Conservation (phyloP, 2,113 vertebrate genomes). For the Chionomys nivalis region DNA sequence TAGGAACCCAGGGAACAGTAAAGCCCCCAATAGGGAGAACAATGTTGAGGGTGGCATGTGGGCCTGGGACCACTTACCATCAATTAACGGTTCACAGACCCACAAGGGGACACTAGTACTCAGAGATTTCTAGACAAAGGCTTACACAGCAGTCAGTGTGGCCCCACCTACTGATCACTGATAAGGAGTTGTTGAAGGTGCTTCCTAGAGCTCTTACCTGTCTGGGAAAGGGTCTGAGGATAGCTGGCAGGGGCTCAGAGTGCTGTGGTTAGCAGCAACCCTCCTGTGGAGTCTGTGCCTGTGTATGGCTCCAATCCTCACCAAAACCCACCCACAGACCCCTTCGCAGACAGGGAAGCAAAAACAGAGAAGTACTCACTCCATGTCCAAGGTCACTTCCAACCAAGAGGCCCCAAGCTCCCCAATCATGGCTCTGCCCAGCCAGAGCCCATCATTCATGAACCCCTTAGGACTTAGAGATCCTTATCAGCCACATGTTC, state of each 20-base stretch:
- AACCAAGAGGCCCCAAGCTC: background rate
- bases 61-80: background rate
- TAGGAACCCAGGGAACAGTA: background rate
- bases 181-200: background rate
- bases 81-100: background rate
- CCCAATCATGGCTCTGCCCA: background rate
- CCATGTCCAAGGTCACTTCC: background rate
- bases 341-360: background rate
- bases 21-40: background rate
- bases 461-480: background rate
- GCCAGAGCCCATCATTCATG: background rate
- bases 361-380: background rate
- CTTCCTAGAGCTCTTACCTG: background rate
- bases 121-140: background rate
- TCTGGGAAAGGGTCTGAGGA: background rate
- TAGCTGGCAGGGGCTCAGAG: background rate
- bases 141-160: background rate
- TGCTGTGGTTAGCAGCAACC: rapidly evolving
- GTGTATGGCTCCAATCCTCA: background rate
- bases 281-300: background rate
- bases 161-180: no score
- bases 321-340: background rate
- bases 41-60: background rate
- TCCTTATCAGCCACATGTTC: rapidly evolving
- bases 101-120: background rate